Base-by-base conservation (phyloP, 2,797 vertebrate species). In the Novumbra hubbsi region DNA sequence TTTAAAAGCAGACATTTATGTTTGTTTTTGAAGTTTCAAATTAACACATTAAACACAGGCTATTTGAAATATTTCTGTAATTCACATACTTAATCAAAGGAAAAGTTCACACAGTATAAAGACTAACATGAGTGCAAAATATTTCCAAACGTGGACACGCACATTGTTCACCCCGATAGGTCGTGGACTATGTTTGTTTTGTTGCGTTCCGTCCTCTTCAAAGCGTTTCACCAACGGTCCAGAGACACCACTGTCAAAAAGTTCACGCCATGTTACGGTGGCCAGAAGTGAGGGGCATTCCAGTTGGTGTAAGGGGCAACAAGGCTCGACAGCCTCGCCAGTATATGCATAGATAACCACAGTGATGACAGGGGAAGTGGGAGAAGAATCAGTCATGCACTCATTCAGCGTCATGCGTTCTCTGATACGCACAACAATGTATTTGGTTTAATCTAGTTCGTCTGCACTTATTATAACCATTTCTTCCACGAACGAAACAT, bases 401-500 rank as follows among this genome's bases (percentile, higher is more conserved):
- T 72, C 70, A 71, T 71, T 86, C 81, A 83, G 71, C 76, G 67
- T 75, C 81, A 76, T 76, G 75, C 78, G 83, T 80, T 79, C 80
- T n/a, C 83, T 78, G 67, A 84, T 86, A 88, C 89, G 88, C 84
- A 90, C 87, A 88, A 74, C 83, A 78, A 82, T 78, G 78, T 88
- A 81, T 91, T 91, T 90, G 86, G 88, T 89, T 88, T 85, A 84
- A 63, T 75, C 69, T 81, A 75, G 28, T 28, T 70, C 21, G 48
- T 49, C 52, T 70, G 19, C 79, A 57, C 62, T 73, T 38, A 4
- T 34, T 21, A 38, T 17, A 45, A 70, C 17, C 7, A 12, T 32
- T 28, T 48, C 19, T 32, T 48, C 8, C 17, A 0, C 64, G n/a
- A 2, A 30, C 2, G 21, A 32, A 60, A 17, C 41, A 69, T 69